Percentiles rank a stretch among this genome's conserved stretches.
Evolutionary conservation across 1,140 invertebrate species (phyloP).

Genomic region (Zaprionus gabonicus): DNA sequence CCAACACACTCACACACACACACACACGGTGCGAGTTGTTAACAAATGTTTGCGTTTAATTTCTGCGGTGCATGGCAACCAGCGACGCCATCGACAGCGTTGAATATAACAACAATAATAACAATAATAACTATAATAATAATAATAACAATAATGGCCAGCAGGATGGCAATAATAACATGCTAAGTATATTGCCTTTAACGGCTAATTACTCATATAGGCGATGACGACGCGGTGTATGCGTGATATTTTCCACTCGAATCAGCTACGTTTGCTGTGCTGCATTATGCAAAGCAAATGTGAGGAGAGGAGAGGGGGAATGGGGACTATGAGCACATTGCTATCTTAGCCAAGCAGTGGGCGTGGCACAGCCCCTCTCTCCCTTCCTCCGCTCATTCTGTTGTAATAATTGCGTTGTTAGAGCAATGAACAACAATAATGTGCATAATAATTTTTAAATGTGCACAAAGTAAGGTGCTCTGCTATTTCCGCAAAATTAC

Average conservation of each 20-base stretch:
- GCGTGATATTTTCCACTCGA: conserved; percentile 74
- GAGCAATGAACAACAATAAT: conserved; percentile 79
- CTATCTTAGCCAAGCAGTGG: conserved; percentile 14
- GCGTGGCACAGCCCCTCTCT: neutral
- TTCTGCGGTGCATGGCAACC: conserved; percentile 62
- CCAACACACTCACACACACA: conserved; percentile 32
- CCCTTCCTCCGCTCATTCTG: neutral
- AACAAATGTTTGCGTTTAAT: conserved; percentile 76
- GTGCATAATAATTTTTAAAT: conserved; percentile 81
- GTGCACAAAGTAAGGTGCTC: conserved; percentile 37
- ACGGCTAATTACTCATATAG: conserved; percentile 72
- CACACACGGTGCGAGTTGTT: conserved; percentile 50
- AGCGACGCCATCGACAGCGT: conserved; percentile 2
- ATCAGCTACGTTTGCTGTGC: conserved; percentile 12
- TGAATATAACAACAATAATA: neutral
- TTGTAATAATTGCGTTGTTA: conserved; percentile 76
- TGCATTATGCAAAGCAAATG: conserved; percentile 7
- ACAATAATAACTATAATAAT: conserved; percentile 23
- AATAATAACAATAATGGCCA: conserved; percentile 21
- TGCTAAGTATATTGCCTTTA: conserved; percentile 67
- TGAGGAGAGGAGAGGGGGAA: neutral
- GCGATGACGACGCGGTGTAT: conserved; percentile 58
- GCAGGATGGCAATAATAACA: conserved; percentile 54
- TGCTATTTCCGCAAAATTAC: conserved; percentile 21
- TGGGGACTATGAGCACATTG: neutral